Percentiles rank a stretch among this genome's conserved stretches.
phyloP scores from a whole-genome alignment of 2,113 vertebrate genomes.

The Eupsittula cactorum region DNA sequence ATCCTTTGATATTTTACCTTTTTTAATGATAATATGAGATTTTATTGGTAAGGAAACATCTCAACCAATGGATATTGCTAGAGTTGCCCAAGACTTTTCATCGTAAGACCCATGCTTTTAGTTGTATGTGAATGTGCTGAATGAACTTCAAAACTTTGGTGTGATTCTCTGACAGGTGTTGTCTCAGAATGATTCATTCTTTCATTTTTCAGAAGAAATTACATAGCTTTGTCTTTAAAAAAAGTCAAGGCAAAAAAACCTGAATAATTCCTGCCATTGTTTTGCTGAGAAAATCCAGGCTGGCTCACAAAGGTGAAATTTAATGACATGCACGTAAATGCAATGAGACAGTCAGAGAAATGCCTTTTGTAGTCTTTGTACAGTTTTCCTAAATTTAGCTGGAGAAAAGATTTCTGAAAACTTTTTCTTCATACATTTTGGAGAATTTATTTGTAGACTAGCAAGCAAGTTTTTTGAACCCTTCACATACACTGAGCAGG shows the following conservation, averaged over 20 bases:
- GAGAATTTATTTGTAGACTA: background rate
- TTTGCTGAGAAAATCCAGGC: background rate
- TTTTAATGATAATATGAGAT: background rate
- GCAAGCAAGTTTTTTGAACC: background rate
- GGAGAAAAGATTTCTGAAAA: background rate
- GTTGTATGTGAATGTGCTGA: background rate
- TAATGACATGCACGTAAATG: background rate
- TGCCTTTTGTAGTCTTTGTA: background rate
- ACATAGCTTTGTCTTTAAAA: background rate
- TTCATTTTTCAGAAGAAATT: background rate
- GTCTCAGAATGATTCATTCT: background rate
- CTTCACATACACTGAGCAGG: background rate
- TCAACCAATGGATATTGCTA: background rate
- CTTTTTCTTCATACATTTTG: background rate
- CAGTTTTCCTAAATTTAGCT: background rate
- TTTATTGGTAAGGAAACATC: background rate
- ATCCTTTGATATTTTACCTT: background rate
- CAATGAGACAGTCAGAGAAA: background rate
- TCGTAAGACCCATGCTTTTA: background rate
- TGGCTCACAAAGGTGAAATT: background rate
- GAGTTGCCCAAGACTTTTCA: background rate
- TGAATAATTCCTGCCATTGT: background rate
- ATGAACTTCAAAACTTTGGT: background rate
- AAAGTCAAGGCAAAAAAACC: background rate
- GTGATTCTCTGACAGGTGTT: background rate